These are phyloP conservation scores for Ceramica pisi DNA, from an alignment of 2,888 invertebrate genomes.

Conservation along the genomic window DNA sequence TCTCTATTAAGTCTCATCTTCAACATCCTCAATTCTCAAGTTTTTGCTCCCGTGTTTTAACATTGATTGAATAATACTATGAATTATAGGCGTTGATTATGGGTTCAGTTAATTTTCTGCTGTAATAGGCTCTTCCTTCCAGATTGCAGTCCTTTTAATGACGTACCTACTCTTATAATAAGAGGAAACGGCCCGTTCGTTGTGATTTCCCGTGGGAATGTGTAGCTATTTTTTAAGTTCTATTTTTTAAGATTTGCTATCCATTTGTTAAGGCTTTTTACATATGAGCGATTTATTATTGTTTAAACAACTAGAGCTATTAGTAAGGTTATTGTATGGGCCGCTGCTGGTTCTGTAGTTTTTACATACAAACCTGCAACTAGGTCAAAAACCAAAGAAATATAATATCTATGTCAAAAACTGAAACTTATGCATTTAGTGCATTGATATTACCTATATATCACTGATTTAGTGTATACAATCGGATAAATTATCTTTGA, in stretches of 20 bases:
- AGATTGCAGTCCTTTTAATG: conserved; percentile 31
- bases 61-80: conserved; percentile 22
- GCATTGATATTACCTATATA: no score
- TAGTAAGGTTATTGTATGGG: no score
- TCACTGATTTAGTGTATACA: no score
- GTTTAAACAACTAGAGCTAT: no score
- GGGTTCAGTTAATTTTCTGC: conserved; percentile 10
- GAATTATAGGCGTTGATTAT: conserved; percentile 25
- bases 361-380: no score
- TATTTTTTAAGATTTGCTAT: conserved; percentile 34
- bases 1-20: conserved; percentile 2
- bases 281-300: background rate
- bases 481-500: no score
- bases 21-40: conserved; percentile 1
- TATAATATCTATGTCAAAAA: no score
- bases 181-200: conserved; percentile 42
- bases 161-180: conserved; percentile 35
- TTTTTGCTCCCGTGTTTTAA: conserved; percentile 2
- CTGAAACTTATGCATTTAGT: no score
- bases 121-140: conserved; percentile 3
- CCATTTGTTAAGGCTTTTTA: background rate
- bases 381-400: no score
- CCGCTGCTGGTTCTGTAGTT: no score
- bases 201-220: conserved; percentile 63
- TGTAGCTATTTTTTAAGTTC: no score